Base-by-base conservation (phyloP, 2,113 vertebrate genomes). In the Notothenia rossii region DNA sequence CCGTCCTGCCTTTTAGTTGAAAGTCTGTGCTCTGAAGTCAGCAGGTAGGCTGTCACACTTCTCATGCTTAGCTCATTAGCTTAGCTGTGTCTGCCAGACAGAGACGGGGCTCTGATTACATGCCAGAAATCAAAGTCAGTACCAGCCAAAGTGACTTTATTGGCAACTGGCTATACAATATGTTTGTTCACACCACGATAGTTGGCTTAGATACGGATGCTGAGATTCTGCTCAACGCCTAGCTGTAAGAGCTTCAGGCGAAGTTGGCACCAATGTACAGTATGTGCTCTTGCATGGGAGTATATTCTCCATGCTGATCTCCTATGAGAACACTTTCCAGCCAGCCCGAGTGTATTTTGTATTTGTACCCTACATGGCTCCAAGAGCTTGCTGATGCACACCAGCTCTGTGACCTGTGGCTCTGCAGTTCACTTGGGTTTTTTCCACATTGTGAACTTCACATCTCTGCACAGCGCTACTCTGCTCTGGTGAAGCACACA, bases 21-120 rank as follows among this genome's bases (percentile, higher is more conserved):
- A 84, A 67, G 56, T 74, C 61, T 79, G 54, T 51, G 75, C 86
- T 84, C 82, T 81, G 72, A 68, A 85, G 71, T 84, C 90, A 93
- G 89, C 88, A 93, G 92, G 91, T 90, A 89, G 77, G 85, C 87
- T 86, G 83, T 89, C 79, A 82, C 84, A 86, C 83, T 63, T 85
- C 72, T 81, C 64, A 56, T 71, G 75, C 75, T 88, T 88, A 79
- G 82, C 86, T 90, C 87, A 89, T 93, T 91, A 92, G 72, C 79
- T 78, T 86, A 89, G 85, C 79, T 86, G 73, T 59, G 68, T 55
- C 67, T 6, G 75, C 65, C 84, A 79, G 77, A 76, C 70, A 68
- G 82, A 80, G 88, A 70, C 60, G 4, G 63, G 58, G 72, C 62
- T 79, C 73, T 84, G 84, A 86, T 67, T 85, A 65, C 84, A 84